phyloP scores from a whole-genome alignment of 2,888 invertebrate species.

The Mylabris sibirica region DNA sequence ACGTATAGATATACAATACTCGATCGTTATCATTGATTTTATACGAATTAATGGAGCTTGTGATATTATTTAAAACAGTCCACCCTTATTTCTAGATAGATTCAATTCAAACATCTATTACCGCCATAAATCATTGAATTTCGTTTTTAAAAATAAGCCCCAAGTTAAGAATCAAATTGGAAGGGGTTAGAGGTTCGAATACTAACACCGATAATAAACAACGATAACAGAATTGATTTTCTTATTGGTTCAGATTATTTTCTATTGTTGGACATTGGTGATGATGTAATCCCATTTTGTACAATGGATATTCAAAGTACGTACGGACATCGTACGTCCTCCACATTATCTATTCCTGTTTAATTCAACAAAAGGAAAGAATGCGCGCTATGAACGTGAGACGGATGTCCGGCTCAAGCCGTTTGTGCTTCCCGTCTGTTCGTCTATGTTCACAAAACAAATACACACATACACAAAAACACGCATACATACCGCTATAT shows the following conservation, averaged over 20 bases:
- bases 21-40: constrained; percentile 55
- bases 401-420: constrained; percentile 52
- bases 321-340: constrained; percentile 20
- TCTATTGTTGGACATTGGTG: neutral
- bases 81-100: constrained; percentile 15
- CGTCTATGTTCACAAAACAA: constrained; percentile 34
- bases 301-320: constrained; percentile 29
- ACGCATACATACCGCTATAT: neutral
- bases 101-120: neutral
- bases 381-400: constrained; percentile 34
- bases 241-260: neutral
- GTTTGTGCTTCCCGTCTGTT: constrained; percentile 52
- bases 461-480: constrained; percentile 31
- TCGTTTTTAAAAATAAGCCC: neutral
- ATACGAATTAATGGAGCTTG: constrained; percentile 61
- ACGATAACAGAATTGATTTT: neutral
- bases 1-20: constrained; percentile 30
- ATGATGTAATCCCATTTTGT: neutral
- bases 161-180: neutral
- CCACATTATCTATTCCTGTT: constrained; percentile 39
- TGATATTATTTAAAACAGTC: constrained; percentile 57
- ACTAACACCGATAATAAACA: neutral
- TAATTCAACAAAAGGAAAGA: constrained; percentile 36
- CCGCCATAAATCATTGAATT: neutral
- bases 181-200: constrained; percentile 3